phyloP scores from a whole-genome alignment of 2,888 invertebrate species.

The Epinotia ramella region DNA sequence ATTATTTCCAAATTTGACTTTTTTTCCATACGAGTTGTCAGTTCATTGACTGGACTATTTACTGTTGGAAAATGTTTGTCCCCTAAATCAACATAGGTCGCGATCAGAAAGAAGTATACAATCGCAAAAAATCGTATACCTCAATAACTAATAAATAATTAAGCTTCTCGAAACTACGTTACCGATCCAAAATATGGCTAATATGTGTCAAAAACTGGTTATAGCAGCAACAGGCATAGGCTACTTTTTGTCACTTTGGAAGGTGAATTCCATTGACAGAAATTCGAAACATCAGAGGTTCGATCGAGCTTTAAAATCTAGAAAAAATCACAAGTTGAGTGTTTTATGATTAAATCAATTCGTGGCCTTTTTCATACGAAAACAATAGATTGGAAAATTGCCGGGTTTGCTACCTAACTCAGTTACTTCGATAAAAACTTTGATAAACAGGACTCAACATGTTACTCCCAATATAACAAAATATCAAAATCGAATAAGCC shows the following conservation, averaged over 20 bases:
- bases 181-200: background rate
- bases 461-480: background rate
- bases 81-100: too few relatives aligned
- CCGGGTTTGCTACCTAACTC: background rate
- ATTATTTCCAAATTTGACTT: too few relatives aligned
- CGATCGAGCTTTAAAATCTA: constrained; percentile 1
- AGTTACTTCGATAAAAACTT: background rate
- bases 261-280: background rate
- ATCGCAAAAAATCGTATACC: background rate
- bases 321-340: background rate
- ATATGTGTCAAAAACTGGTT: constrained; percentile 1
- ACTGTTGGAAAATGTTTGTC: too few relatives aligned
- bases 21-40: too few relatives aligned
- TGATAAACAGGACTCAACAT: background rate
- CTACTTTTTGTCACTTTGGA: background rate
- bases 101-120: background rate
- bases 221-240: background rate
- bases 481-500: background rate
- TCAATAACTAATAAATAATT: background rate
- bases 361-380: background rate
- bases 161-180: background rate
- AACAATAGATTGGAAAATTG: background rate
- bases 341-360: background rate
- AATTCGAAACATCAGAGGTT: background rate
- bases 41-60: too few relatives aligned